Base-by-base conservation (phyloP, 2,888 invertebrate genomes). In the Mythimna loreyi region DNA sequence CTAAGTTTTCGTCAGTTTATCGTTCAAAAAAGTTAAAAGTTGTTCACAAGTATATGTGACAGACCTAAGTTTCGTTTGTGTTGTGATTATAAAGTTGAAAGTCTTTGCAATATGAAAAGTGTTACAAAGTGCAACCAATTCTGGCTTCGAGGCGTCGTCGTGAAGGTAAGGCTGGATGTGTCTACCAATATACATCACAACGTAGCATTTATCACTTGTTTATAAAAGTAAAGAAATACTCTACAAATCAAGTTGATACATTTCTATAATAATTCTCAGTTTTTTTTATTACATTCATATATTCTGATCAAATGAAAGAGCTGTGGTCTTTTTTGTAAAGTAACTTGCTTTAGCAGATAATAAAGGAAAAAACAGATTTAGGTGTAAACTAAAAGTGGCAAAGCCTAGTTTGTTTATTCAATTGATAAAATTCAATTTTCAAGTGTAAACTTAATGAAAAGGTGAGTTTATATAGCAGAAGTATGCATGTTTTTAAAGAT, bases 101-200 rank as follows among this genome's bases (percentile, higher is more conserved):
- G 92, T 94, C 84, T 89, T 92, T 91, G 88, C 91, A 92, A 93
- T 93, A 96, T 96, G 95, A 93, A 93, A 96, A 96, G 96, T 96
- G 96, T 93, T 92, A 85, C 90, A 92, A 96, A 96, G 96, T 96
- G 96, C 95, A 93, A 95, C 92, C 93, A 93, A 94, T 91, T 90
- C 94, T 94, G 94, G 92, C 95, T 91, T 93, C 95, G 92, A 93
- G 95, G 93, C 95, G 93, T 94, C 94, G 90, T 92, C 91, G 90
- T 86, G 86, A 94, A 96, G 96, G 96, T 96, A 96, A 96, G 96
- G 94, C 93, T 94, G 95, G 96, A 95, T 90, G 96, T 95, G 96
- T 94, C 95, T 95, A 92, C 92, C 93, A 83, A 92, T 93, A 92
- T 88, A 94, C 93, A 95, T 93, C 94, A 93, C 92, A 93, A 92